Percentiles rank a stretch among this genome's conserved stretches.
Conservation (phyloP, 2,888 invertebrate species). For the Petrolisthes manimaculis region DNA sequence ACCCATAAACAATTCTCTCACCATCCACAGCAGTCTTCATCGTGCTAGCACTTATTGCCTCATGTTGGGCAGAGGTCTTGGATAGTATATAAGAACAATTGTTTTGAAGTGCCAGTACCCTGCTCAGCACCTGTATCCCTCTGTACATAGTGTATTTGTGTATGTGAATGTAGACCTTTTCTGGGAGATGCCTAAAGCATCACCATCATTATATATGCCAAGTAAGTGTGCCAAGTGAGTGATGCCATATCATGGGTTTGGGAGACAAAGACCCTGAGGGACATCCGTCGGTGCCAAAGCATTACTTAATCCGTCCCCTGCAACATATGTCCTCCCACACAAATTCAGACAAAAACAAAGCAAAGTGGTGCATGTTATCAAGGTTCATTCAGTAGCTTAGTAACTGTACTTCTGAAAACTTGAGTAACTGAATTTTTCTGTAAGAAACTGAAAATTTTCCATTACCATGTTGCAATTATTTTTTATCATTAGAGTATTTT, state of each 20-base stretch:
- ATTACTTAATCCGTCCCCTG: slow-evolving; percentile 46
- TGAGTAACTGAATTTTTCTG: too few relatives aligned
- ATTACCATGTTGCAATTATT: too few relatives aligned
- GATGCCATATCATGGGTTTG: slow-evolving; percentile 56
- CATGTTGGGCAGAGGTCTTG: slow-evolving; percentile 5
- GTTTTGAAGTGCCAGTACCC: background rate
- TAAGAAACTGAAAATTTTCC: too few relatives aligned
- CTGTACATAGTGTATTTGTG: slow-evolving; percentile 45
- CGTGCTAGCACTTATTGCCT: slow-evolving; percentile 56
- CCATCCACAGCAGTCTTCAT: slow-evolving; percentile 62
- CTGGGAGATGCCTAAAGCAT: background rate
- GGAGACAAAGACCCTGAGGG: slow-evolving; percentile 47
- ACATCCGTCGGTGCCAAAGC: slow-evolving; percentile 60
- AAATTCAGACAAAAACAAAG: slow-evolving; percentile 21
- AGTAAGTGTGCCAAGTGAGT: slow-evolving; percentile 55
- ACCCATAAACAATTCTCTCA: slow-evolving; percentile 63
- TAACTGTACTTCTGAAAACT: too few relatives aligned
- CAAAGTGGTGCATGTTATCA: too few relatives aligned
- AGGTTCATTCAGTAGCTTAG: too few relatives aligned
- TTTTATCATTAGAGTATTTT: too few relatives aligned
- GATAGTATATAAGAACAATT: background rate
- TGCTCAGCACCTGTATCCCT: slow-evolving; percentile 14
- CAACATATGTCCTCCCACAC: slow-evolving; percentile 22
- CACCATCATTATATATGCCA: slow-evolving; percentile 33
- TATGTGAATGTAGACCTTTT: background rate